A percentile compares a stretch with the other conserved stretches of the same genome.
Conservation (phyloP, 2,888 invertebrate genomes). For the Julus scandinavius region DNA sequence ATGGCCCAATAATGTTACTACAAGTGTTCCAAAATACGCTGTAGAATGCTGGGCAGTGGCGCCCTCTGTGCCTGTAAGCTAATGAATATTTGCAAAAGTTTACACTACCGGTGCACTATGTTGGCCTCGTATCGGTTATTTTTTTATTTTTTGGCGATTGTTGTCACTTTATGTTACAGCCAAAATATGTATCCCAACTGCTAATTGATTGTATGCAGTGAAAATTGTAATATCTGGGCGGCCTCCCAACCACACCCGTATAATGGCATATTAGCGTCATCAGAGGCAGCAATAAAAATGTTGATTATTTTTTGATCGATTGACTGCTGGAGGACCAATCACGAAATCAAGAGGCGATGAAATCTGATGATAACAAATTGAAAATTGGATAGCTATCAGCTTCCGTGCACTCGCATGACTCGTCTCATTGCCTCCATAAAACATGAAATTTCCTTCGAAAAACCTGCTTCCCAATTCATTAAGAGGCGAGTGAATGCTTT, state of each 20-base stretch:
- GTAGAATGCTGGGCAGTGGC: no score
- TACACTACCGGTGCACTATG: not conserved
- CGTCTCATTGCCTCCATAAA: not conserved
- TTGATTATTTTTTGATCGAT: conserved; percentile 42
- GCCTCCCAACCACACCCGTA: conserved; percentile 8
- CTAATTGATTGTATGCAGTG: conserved; percentile 17
- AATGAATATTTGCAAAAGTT: no score
- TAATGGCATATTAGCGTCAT: conserved; percentile 42
- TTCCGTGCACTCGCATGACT: not conserved
- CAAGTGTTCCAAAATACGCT: no score
- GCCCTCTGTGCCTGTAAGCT: no score
- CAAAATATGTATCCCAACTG: not conserved
- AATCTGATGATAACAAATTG: conserved; percentile 39
- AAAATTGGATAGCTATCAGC: conserved; percentile 42
- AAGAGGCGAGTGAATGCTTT: conserved; percentile 10
- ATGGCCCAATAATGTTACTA: no score
- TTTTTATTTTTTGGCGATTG: not conserved
- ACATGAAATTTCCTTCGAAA: not conserved
- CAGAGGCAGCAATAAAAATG: not conserved
- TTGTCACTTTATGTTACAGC: not conserved
- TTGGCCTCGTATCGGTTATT: not conserved
- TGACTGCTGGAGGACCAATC: conserved; percentile 35
- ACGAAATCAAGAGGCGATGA: conserved; percentile 9
- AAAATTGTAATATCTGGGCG: conserved; percentile 15
- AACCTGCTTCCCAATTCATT: conserved; percentile 9